Evolutionary conservation across 2,888 invertebrate species (phyloP).

Genomic region (Erebia palarica): DNA sequence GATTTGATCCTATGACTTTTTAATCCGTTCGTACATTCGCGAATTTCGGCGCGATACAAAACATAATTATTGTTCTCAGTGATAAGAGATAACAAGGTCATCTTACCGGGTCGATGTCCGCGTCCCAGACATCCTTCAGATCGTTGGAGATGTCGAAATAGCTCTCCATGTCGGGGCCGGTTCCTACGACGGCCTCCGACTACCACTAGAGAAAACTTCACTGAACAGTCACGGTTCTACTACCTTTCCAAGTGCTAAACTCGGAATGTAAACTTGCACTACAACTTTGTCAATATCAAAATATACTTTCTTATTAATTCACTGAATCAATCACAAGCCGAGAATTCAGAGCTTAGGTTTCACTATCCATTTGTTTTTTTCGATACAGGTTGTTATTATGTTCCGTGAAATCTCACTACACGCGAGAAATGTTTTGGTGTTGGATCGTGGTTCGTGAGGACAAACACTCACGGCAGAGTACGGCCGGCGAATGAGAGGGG

Average conservation of each 20-base stretch:
- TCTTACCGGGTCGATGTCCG: slow-evolving; percentile 92
- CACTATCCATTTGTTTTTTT: slow-evolving; percentile 77
- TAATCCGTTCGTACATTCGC: slow-evolving; percentile 12
- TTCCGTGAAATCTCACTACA: slow-evolving; percentile 73
- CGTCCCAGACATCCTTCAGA: slow-evolving; percentile 91
- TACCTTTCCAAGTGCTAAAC: slow-evolving; percentile 61
- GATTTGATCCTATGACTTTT: slow-evolving; percentile 36
- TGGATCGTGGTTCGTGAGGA: slow-evolving; percentile 41
- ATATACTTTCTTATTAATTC: slow-evolving; percentile 48
- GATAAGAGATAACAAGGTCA: slow-evolving; percentile 67
- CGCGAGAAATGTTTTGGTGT: slow-evolving; percentile 62
- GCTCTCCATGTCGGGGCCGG: slow-evolving; percentile 85
- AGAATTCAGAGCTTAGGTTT: slow-evolving; percentile 58
- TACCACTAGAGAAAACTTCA: slow-evolving; percentile 56
- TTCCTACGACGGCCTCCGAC: slow-evolving; percentile 65
- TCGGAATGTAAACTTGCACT: slow-evolving; percentile 51
- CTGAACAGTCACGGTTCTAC: slow-evolving; percentile 65
- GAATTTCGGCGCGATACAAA: slow-evolving; percentile 38
- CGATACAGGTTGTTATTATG: slow-evolving; percentile 53
- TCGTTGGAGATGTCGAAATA: slow-evolving; percentile 89
- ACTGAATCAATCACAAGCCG: slow-evolving; percentile 69
- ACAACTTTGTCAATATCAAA: slow-evolving; percentile 53
- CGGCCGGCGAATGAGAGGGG: slow-evolving; percentile 70
- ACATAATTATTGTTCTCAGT: slow-evolving; percentile 37
- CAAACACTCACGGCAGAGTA: slow-evolving; percentile 57